Percentiles rank a stretch among this genome's conserved stretches.
phyloP scores from a whole-genome alignment of 37 sponge, comb jelly and placozoan genomes.

The Tethya wilhelma region DNA sequence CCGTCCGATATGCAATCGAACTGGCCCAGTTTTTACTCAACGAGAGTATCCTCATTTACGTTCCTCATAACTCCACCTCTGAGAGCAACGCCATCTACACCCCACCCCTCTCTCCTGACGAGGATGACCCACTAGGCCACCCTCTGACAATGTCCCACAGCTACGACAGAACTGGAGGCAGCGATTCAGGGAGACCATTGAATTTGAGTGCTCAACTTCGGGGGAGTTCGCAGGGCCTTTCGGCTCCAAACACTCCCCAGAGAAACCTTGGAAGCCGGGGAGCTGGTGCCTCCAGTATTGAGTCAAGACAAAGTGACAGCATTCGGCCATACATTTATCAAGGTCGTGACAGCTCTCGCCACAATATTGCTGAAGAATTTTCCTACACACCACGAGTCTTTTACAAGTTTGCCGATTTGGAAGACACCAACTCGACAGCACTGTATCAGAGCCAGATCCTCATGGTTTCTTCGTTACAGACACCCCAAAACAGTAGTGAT shows the following conservation, averaged over 20 bases:
- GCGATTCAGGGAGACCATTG: not conserved
- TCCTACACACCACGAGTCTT: not conserved
- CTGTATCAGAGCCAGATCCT: slow-evolving; percentile 49
- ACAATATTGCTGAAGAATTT: not conserved
- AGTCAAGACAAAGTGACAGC: not conserved
- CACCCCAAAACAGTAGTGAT: not conserved
- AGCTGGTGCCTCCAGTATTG: not conserved
- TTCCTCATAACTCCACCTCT: not conserved
- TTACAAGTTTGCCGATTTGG: slow-evolving; percentile 56
- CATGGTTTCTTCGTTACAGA: not conserved
- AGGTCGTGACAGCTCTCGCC: not conserved
- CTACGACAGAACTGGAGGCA: slow-evolving; percentile 1
- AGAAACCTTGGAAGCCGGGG: not conserved
- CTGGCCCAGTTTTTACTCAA: slow-evolving; percentile 50
- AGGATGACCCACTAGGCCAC: not conserved
- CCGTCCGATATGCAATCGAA: slow-evolving; percentile 27
- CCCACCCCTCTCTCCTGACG: not conserved
- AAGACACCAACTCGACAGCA: slow-evolving; percentile 24
- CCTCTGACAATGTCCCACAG: not conserved
- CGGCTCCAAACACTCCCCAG: too few species aligned
- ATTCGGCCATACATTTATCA: not conserved
- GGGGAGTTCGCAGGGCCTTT: too few species aligned
- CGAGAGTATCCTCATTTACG: slow-evolving; percentile 30
- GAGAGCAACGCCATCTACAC: not conserved
- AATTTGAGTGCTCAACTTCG: not conserved